Percentiles rank a stretch among this genome's conserved stretches.
These are phyloP conservation scores for Sussaba pulchella DNA, from an alignment of 2,888 invertebrate species.

Conservation along the genomic window DNA sequence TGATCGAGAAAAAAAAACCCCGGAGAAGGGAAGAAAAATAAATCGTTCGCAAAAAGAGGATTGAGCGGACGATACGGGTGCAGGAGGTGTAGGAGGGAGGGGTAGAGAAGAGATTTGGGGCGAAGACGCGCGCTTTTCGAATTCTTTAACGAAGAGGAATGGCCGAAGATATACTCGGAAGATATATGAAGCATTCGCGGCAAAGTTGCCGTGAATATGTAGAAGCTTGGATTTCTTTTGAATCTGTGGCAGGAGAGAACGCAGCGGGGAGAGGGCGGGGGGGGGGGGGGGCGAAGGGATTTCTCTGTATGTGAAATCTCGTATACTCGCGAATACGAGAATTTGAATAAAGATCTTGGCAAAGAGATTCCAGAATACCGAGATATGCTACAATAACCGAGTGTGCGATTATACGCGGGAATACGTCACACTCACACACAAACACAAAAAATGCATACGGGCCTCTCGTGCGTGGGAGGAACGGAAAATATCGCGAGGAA, in stretches of 20 bases:
- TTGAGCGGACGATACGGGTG: constrained; percentile 20
- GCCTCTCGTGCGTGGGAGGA: too few relatives aligned
- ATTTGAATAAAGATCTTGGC: constrained; percentile 65
- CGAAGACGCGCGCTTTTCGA: constrained; percentile 44
- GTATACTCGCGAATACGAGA: constrained; percentile 24
- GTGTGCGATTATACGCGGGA: constrained; percentile 6
- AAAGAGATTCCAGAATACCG: constrained; percentile 50
- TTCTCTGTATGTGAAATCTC: background rate
- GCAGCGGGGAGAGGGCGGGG: too few relatives aligned
- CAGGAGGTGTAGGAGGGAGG: too few relatives aligned
- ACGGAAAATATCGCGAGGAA: constrained; percentile 18
- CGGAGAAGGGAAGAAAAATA: background rate
- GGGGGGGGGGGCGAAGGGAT: too few relatives aligned
- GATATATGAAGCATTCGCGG: constrained; percentile 64
- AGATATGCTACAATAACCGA: constrained; percentile 47
- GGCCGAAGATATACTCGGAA: constrained; percentile 59
- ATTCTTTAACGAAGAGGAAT: constrained; percentile 65
- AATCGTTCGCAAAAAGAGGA: constrained; percentile 8
- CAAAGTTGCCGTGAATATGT: constrained; percentile 39
- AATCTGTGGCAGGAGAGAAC: background rate
- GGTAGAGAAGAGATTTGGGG: background rate
- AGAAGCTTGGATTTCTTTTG: background rate
- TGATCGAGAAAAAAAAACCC: background rate
- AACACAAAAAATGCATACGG: too few relatives aligned
- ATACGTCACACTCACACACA: background rate